Evolutionary conservation across 2,797 vertebrate species (phyloP).

Genomic region (Salmo trutta): DNA sequence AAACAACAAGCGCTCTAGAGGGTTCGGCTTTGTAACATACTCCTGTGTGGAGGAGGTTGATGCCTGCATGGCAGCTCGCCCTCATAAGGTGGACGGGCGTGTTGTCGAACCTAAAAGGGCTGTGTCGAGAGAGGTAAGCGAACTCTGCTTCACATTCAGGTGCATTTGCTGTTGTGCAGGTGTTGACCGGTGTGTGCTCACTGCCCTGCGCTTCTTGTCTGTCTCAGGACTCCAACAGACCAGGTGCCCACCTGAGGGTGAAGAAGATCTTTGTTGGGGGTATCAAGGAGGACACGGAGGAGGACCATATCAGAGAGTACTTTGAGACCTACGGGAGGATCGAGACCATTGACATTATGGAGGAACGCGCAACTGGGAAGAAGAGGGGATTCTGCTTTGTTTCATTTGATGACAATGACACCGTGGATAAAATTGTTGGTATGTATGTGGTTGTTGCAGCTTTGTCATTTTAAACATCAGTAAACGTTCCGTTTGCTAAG

Average conservation of each 20-base stretch:
- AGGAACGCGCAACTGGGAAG: slow-evolving; percentile 93
- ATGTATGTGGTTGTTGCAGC: slow-evolving; percentile 55
- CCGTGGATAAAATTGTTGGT: slow-evolving; percentile 99
- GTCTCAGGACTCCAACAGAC: slow-evolving; percentile 85
- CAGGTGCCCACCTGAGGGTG: slow-evolving; percentile 94
- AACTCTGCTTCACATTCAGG: background rate
- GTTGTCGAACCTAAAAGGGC: slow-evolving; percentile 97
- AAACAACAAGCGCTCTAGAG: slow-evolving; percentile 91
- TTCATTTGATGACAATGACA: slow-evolving; percentile 97
- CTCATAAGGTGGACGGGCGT: slow-evolving; percentile 94
- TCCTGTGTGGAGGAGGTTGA: slow-evolving; percentile 88
- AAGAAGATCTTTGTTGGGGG: slow-evolving; percentile 99
- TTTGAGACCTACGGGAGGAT: slow-evolving; percentile 96
- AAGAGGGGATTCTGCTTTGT: slow-evolving; percentile 98
- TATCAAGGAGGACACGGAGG: slow-evolving; percentile 98
- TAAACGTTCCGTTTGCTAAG: background rate
- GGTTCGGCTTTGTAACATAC: slow-evolving; percentile 96
- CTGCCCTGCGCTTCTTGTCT: background rate
- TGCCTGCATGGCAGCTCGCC: slow-evolving; percentile 89
- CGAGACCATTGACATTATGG: slow-evolving; percentile 96
- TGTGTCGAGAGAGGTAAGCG: slow-evolving; percentile 92
- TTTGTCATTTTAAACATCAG: background rate
- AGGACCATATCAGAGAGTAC: slow-evolving; percentile 92
- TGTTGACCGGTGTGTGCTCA: background rate
- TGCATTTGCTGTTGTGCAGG: background rate